Evolutionary conservation across 2,888 invertebrate species (phyloP).

Genomic region (Lasioglossum vierecki): DNA sequence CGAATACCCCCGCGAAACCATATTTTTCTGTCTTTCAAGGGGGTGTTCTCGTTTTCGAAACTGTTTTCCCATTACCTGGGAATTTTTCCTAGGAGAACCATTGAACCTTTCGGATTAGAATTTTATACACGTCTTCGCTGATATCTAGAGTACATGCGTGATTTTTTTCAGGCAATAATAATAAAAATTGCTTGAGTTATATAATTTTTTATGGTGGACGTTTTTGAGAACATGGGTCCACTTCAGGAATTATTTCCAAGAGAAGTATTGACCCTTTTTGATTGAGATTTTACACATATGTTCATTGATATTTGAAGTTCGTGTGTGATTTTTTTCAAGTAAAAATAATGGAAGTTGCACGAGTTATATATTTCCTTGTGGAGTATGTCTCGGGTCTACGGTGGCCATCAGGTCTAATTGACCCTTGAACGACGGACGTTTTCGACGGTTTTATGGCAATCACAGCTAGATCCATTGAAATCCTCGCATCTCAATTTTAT

Average conservation of each 20-base stretch:
- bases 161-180: not conserved
- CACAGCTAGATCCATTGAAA: not conserved
- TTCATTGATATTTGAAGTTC: not conserved
- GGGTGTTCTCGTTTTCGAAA: not conserved
- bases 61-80: not conserved
- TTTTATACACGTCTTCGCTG: not conserved
- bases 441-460: not conserved
- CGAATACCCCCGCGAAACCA: not conserved
- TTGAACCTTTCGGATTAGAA: not conserved
- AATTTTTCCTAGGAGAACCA: not conserved
- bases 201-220: not conserved
- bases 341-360: not conserved
- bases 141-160: not conserved
- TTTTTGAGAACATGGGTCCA: too few species aligned
- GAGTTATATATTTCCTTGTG: not conserved
- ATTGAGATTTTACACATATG: not conserved
- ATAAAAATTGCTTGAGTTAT: not conserved
- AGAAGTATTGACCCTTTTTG: rapidly evolving
- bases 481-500: not conserved
- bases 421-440: not conserved
- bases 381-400: too few species aligned
- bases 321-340: not conserved
- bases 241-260: not conserved
- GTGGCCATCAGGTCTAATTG: not conserved
- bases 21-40: not conserved